Conservation (phyloP, 2,797 vertebrate species). For the Gymnodraco acuticeps region DNA sequence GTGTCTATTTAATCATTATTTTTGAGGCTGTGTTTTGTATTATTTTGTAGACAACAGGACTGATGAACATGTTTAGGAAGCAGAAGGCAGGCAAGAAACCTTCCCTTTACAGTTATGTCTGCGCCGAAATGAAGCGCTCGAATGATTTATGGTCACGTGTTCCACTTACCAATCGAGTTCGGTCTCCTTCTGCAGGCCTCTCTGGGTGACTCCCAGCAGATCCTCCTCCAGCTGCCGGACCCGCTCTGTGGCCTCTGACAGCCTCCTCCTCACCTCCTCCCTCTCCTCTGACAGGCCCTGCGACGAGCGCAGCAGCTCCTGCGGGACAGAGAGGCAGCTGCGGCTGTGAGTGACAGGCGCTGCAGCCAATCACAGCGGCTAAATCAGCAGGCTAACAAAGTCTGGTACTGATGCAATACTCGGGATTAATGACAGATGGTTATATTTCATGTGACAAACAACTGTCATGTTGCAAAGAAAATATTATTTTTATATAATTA, state of each 20-base stretch:
- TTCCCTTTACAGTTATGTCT: slow-evolving; percentile 2
- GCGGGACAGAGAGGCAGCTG: slow-evolving; percentile 32
- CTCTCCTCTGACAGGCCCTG: slow-evolving; percentile 90
- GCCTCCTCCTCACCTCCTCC: slow-evolving; percentile 89
- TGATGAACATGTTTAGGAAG: slow-evolving; percentile 38
- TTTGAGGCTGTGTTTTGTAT: neutral
- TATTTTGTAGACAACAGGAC: neutral
- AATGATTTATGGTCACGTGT: slow-evolving; percentile 32
- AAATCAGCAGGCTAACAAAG: neutral
- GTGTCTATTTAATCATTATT: neutral
- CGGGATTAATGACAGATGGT: slow-evolving; percentile 29
- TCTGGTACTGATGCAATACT: slow-evolving; percentile 1
- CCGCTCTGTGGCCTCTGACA: slow-evolving; percentile 87
- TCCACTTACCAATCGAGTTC: slow-evolving; percentile 92
- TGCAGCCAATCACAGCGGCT: slow-evolving; percentile 35
- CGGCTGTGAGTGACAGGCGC: slow-evolving; percentile 25
- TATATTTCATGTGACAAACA: neutral
- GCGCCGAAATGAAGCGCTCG: neutral
- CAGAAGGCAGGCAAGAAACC: slow-evolving; percentile 18
- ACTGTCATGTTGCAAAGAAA: neutral
- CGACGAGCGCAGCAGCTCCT: slow-evolving; percentile 86
- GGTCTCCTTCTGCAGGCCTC: slow-evolving; percentile 94
- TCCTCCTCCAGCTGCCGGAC: slow-evolving; percentile 94
- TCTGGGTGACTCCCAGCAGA: slow-evolving; percentile 89
- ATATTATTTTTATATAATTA: no score